Conservation (phyloP, 30 jellyfish, hydroid and myxozoan species). For the Aurelia coerulea region DNA sequence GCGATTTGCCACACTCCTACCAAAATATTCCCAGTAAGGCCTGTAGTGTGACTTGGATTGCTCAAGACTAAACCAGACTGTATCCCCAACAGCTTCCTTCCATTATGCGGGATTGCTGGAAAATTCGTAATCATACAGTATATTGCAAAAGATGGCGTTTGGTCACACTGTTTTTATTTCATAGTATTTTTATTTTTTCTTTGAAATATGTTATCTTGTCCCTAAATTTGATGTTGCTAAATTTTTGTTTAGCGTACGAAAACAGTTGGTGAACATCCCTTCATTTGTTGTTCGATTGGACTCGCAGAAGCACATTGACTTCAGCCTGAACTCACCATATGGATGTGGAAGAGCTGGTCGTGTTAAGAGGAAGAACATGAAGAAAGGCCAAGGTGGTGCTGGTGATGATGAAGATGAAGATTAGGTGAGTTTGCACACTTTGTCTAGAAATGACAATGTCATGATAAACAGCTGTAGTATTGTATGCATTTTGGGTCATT, state of each 20-base stretch:
- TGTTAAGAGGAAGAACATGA: conserved; percentile 87
- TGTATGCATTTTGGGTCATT: too few species aligned
- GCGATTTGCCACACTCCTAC: too few species aligned
- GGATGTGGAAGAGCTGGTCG: conserved; percentile 99
- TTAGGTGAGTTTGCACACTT: conserved; percentile 27
- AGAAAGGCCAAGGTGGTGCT: conserved; percentile 92
- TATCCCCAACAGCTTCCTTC: too few species aligned
- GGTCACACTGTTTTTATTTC: too few species aligned
- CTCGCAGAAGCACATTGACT: conserved; percentile 96
- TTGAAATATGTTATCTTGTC: neutral
- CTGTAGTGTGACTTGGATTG: too few species aligned
- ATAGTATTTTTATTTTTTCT: neutral
- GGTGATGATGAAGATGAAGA: conserved; percentile 96
- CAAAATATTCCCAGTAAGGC: too few species aligned
- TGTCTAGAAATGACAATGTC: too few species aligned
- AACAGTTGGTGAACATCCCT: conserved; percentile 97
- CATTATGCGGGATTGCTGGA: too few species aligned
- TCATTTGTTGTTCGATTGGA: conserved; percentile 94
- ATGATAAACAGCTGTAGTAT: too few species aligned
- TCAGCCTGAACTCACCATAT: conserved; percentile 91
- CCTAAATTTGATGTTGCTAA: neutral
- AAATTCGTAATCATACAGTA: too few species aligned
- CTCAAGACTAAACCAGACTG: too few species aligned
- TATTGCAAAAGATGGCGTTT: too few species aligned
- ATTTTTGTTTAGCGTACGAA: conserved; percentile 78